Conservation (phyloP, 2,113 vertebrate genomes). For the Aramus guarauna region DNA sequence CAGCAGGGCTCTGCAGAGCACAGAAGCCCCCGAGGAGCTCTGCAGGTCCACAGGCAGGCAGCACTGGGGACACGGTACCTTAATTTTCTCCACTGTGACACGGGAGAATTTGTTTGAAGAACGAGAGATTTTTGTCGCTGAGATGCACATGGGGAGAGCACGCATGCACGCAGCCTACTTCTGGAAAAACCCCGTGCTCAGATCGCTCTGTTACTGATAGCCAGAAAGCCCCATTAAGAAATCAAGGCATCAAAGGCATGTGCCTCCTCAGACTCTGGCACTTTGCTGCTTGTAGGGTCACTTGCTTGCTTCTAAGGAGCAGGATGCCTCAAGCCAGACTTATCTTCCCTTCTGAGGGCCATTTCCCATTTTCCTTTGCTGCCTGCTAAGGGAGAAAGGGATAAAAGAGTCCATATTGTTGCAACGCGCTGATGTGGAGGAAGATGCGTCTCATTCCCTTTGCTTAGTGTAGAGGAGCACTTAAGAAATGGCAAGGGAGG, state of each 20-base stretch:
- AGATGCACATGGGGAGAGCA: background rate
- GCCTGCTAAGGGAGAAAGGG: background rate
- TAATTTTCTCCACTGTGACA: conserved; percentile 55
- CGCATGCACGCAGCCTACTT: background rate
- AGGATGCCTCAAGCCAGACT: conserved; percentile 29
- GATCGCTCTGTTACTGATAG: conserved; percentile 55
- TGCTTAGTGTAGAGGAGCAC: background rate
- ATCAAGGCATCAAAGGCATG: conserved; percentile 64
- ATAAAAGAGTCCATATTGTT: background rate
- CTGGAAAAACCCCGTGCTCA: conserved; percentile 20
- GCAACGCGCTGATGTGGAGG: background rate
- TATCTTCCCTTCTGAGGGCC: conserved; percentile 16
- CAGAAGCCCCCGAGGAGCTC: conserved; percentile 54
- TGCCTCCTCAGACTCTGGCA: background rate
- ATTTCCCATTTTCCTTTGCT: background rate
- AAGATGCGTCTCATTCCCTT: background rate
- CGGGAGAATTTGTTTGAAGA: conserved; percentile 70
- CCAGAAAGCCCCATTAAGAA: conserved; percentile 61
- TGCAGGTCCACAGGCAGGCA: conserved; percentile 34
- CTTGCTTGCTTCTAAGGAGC: conserved; percentile 50
- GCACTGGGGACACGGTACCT: conserved; percentile 56
- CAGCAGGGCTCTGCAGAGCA: conserved; percentile 31
- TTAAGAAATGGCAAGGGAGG: background rate
- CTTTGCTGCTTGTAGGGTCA: conserved; percentile 1
- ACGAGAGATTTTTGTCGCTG: background rate